Evolutionary conservation across 2,797 vertebrate species (phyloP).

Genomic region (Poeciliopsis infans): DNA sequence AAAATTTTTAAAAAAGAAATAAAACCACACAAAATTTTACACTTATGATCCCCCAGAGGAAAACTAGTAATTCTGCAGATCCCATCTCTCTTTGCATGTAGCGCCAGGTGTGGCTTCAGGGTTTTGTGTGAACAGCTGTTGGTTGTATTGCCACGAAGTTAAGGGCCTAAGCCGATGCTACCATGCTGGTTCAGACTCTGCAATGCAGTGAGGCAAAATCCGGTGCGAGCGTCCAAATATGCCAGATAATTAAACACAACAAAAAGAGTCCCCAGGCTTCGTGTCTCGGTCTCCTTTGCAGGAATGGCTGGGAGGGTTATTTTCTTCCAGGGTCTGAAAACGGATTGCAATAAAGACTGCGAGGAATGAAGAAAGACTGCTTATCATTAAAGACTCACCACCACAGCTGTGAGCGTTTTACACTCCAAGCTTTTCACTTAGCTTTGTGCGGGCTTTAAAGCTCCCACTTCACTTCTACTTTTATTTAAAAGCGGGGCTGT

Average conservation of each 20-base stretch:
- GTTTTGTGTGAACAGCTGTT: slow-evolving; percentile 5
- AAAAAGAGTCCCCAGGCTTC: background rate
- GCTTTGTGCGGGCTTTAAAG: background rate
- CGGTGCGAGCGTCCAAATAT: background rate
- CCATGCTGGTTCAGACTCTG: background rate
- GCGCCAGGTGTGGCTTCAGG: background rate
- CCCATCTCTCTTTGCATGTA: background rate
- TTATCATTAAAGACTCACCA: background rate
- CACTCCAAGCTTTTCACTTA: background rate
- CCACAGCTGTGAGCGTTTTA: background rate
- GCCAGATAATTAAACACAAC: background rate
- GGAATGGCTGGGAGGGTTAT: background rate
- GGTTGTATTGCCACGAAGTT: background rate
- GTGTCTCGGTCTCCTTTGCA: background rate
- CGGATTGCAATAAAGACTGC: background rate
- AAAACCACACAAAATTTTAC: background rate
- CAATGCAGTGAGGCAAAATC: background rate
- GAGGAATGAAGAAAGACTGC: background rate
- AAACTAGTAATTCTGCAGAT: background rate
- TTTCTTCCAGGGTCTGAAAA: background rate
- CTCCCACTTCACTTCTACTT: background rate
- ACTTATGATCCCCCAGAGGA: background rate
- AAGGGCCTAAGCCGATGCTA: background rate
- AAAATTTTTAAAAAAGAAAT: background rate
- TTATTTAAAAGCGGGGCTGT: background rate